These are phyloP conservation scores for Epicampocera succincta DNA, from an alignment of 2,888 invertebrate genomes.

Conservation along the genomic window DNA sequence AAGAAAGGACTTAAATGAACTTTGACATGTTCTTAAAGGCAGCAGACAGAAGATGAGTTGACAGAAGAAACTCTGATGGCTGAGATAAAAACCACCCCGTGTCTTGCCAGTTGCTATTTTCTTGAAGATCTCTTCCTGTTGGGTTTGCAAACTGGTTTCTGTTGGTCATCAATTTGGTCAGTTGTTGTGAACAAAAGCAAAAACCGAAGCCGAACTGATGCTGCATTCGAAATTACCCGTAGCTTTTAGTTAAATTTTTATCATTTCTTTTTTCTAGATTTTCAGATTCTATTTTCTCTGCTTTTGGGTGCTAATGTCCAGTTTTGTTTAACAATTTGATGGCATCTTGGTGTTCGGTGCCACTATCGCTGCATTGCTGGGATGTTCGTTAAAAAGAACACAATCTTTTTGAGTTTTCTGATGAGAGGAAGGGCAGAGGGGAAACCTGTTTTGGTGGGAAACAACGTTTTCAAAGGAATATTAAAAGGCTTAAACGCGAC, in stretches of 20 bases:
- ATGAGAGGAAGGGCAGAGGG: background rate
- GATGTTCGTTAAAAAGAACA: conserved; percentile 11
- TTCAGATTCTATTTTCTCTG: background rate
- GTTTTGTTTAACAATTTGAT: conserved; percentile 41
- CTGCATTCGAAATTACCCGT: conserved; percentile 64
- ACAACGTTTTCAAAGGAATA: background rate
- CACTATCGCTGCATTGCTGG: conserved; percentile 41
- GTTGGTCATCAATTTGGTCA: conserved; percentile 56
- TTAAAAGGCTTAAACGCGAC: background rate
- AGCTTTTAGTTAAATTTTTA: conserved; percentile 31
- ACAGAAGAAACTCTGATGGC: background rate
- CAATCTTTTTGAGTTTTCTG: background rate
- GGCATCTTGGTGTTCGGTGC: background rate
- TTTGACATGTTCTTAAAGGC: conserved; percentile 63
- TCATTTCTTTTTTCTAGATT: conserved; percentile 1
- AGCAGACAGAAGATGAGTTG: conserved; percentile 5
- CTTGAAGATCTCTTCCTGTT: conserved; percentile 3
- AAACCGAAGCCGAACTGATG: conserved; percentile 37
- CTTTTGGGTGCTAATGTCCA: conserved; percentile 62
- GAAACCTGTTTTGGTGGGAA: conserved; percentile 53
- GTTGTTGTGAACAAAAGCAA: conserved; percentile 7
- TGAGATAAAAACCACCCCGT: conserved; percentile 53
- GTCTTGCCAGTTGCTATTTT: background rate
- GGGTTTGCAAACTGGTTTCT: conserved; percentile 31
- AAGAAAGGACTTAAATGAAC: conserved; percentile 60